These are phyloP conservation scores for Myotis yumanensis DNA, from an alignment of 2,113 vertebrate genomes.

Conservation along the genomic window DNA sequence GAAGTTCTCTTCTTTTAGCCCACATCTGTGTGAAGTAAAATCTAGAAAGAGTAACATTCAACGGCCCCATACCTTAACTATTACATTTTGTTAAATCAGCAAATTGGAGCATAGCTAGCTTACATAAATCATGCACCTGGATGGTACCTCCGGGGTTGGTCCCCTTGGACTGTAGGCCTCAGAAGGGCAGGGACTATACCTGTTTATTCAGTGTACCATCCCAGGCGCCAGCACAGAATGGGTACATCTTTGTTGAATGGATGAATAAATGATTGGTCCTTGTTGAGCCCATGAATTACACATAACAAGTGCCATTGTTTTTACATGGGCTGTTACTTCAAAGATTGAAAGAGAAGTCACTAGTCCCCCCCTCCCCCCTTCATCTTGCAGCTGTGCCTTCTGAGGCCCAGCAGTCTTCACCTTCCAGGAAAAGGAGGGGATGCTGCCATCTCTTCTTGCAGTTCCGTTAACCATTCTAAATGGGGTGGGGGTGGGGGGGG, in stretches of 20 bases:
- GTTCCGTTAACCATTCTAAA: not conserved
- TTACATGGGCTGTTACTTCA: not conserved
- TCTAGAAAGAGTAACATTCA: not conserved
- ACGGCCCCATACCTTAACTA: not conserved
- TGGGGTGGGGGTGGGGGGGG: conserved; percentile 65
- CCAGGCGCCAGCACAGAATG: too few relatives aligned
- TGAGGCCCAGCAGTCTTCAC: not conserved
- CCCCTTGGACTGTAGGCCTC: not conserved
- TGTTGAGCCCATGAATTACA: not conserved
- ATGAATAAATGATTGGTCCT: not conserved
- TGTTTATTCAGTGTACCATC: not conserved
- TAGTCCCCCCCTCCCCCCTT: too few relatives aligned
- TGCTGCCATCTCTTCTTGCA: not conserved
- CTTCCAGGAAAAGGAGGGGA: not conserved
- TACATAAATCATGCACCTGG: not conserved
- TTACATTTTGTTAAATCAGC: not conserved
- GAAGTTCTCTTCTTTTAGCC: not conserved
- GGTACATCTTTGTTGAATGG: not conserved
- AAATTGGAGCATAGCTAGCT: not conserved
- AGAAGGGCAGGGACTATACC: not conserved
- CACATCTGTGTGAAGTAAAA: not conserved
- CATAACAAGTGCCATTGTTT: not conserved
- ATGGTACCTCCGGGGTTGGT: not conserved
- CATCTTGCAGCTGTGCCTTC: not conserved
- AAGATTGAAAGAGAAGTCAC: not conserved